Evolutionary conservation across 2,888 invertebrate species (phyloP).

Genomic region (Fissipunctia ypsillon): DNA sequence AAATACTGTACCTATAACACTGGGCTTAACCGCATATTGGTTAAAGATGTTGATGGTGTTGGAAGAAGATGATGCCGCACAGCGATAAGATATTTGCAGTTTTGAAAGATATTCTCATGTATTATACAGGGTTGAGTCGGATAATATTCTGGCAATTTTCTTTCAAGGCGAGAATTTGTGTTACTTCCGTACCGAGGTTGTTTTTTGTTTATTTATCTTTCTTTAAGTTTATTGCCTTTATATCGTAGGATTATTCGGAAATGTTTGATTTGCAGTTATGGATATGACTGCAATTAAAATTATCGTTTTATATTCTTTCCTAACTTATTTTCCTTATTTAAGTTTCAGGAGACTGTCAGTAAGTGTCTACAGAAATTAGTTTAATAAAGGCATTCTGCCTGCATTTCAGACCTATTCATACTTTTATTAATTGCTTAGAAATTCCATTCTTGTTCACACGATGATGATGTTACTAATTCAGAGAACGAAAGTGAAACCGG

Average conservation of each 20-base stretch:
- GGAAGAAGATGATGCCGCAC: too few species aligned
- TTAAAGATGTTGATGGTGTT: too few species aligned
- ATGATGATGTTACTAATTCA: constrained; percentile 20
- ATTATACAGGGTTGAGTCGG: neutral
- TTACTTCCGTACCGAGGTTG: neutral
- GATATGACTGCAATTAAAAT: neutral
- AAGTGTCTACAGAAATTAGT: neutral
- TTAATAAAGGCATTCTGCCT: neutral
- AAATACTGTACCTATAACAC: neutral
- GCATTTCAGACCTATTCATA: neutral
- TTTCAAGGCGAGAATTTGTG: constrained; percentile 8
- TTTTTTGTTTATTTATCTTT: constrained; percentile 3
- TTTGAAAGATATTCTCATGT: neutral
- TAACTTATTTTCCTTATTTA: neutral
- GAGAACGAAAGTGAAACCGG: constrained; percentile 39
- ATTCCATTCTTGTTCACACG: constrained; percentile 25
- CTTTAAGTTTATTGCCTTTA: neutral
- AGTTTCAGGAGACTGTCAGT: neutral
- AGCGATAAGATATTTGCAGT: neutral
- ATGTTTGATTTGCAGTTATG: neutral
- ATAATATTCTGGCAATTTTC: constrained; percentile 13
- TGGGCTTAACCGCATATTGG: neutral
- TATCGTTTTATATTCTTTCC: neutral
- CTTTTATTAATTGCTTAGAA: neutral
- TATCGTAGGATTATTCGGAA: neutral